Percentiles rank a stretch among this genome's conserved stretches.
Conservation (phyloP, 2,113 vertebrate genomes). For the Clarias gariepinus region DNA sequence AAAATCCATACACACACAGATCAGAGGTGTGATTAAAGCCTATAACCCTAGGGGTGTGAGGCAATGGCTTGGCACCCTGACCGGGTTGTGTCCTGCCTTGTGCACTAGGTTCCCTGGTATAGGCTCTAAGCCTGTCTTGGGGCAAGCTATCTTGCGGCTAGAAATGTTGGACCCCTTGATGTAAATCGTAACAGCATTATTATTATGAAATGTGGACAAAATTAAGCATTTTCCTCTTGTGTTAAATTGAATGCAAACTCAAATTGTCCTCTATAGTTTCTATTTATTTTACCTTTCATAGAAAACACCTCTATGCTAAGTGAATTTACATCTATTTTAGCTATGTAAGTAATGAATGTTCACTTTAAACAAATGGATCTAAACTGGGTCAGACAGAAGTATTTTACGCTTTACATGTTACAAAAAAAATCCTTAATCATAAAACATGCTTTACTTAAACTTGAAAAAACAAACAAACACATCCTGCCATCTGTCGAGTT, state of each 20-base stretch:
- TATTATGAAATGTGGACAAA: not conserved
- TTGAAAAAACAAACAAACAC: not conserved
- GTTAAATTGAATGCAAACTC: not conserved
- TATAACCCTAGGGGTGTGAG: no score
- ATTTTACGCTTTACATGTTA: not conserved
- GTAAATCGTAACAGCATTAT: not conserved
- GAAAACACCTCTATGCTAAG: not conserved
- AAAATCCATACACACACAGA: no score
- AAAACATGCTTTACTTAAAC: not conserved
- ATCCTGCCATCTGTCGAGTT: constrained; percentile 35
- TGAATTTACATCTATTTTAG: not conserved
- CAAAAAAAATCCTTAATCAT: not conserved
- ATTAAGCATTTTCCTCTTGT: not conserved
- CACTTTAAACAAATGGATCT: not conserved
- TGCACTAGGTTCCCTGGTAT: no score
- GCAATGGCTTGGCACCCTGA: no score
- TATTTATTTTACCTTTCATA: not conserved
- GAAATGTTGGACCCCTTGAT: not conserved
- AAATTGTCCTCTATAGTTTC: not conserved
- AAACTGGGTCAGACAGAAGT: not conserved
- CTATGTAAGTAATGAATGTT: not conserved
- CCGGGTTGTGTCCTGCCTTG: no score
- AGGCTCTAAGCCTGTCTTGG: no score
- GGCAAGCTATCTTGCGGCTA: not conserved
- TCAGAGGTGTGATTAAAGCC: no score